Percentiles rank a stretch among this genome's conserved stretches.
These are phyloP conservation scores for Gymnosoma rotundatum DNA, from an alignment of 2,888 invertebrate species.

Conservation along the genomic window DNA sequence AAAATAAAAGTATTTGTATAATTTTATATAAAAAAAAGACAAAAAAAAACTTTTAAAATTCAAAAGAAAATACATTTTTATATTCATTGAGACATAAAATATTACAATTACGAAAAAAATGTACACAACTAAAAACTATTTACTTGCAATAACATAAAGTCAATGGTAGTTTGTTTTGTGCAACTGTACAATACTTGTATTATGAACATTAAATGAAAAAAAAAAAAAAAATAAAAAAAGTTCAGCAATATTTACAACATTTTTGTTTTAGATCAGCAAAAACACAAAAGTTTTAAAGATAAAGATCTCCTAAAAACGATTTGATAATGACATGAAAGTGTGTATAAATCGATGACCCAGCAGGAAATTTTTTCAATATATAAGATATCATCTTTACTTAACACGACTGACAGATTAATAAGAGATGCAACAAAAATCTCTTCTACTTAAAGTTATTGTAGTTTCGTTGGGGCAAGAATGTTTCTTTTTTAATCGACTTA, in stretches of 20 bases:
- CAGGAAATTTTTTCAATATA: conserved; percentile 7
- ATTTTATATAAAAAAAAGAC: conserved; percentile 4
- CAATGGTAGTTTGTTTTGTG: conserved; percentile 56
- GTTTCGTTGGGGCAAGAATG: no score
- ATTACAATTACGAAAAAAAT: conserved; percentile 41
- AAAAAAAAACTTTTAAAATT: conserved; percentile 10
- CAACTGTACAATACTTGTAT: conserved; percentile 41
- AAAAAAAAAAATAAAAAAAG: conserved; percentile 12
- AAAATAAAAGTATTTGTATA: conserved; percentile 4
- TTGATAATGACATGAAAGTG: conserved; percentile 60
- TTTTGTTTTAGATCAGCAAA: conserved; percentile 10
- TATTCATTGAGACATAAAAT: conserved; percentile 62
- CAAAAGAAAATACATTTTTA: conserved; percentile 42
- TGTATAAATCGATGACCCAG: conserved; percentile 3
- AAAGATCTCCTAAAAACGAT: conserved; percentile 54
- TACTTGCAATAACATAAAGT: conserved; percentile 28
- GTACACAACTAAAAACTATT: conserved; percentile 18
- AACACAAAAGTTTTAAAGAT: conserved; percentile 38
- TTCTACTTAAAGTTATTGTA: no score
- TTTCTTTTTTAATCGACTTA: no score
- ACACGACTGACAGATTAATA: no score
- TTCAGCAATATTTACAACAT: conserved; percentile 33
- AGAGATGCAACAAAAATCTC: no score
- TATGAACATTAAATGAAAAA: neutral
- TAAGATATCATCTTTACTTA: neutral